Evolutionary conservation across 2,797 vertebrate species (phyloP).

Genomic region (Strix occidentalis): DNA sequence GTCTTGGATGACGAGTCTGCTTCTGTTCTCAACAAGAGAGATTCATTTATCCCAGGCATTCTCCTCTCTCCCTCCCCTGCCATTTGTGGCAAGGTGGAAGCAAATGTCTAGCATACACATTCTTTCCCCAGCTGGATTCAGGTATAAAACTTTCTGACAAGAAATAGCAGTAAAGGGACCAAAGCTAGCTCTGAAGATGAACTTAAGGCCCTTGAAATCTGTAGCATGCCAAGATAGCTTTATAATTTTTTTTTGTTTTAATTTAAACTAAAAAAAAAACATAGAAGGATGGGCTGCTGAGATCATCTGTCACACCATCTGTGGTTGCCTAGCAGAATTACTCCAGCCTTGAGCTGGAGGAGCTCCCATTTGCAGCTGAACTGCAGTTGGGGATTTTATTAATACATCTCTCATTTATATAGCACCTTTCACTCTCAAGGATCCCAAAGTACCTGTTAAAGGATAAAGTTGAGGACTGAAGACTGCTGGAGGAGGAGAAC

Average conservation of each 20-base stretch:
- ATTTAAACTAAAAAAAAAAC: conserved; percentile 67
- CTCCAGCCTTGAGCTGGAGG: conserved; percentile 65
- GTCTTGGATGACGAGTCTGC: background rate
- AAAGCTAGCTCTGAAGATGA: conserved; percentile 56
- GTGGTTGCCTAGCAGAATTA: conserved; percentile 67
- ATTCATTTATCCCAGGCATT: conserved; percentile 10
- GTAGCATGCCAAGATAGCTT: conserved; percentile 54
- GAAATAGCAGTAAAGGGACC: conserved; percentile 65
- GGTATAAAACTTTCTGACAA: conserved; percentile 72
- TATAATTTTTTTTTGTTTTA: conserved; percentile 64
- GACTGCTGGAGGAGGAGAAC: conserved; percentile 7
- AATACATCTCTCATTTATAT: conserved; percentile 73
- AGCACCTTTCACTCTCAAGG: conserved; percentile 66
- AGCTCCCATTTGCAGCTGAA: conserved; percentile 60
- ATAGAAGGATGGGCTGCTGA: conserved; percentile 66
- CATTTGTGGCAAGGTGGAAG: conserved; percentile 63
- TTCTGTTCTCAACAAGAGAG: background rate
- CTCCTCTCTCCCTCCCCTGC: conserved; percentile 15
- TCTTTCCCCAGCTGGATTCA: conserved; percentile 57
- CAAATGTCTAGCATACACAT: conserved; percentile 62
- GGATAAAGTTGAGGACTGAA: conserved; percentile 38
- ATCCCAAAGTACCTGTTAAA: conserved; percentile 66
- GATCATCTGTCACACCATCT: conserved; percentile 76
- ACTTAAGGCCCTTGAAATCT: conserved; percentile 67
- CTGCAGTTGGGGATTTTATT: conserved; percentile 67